Evolutionary conservation across 2,113 vertebrate genomes (phyloP).

Genomic region (Catharus fuscescens): DNA sequence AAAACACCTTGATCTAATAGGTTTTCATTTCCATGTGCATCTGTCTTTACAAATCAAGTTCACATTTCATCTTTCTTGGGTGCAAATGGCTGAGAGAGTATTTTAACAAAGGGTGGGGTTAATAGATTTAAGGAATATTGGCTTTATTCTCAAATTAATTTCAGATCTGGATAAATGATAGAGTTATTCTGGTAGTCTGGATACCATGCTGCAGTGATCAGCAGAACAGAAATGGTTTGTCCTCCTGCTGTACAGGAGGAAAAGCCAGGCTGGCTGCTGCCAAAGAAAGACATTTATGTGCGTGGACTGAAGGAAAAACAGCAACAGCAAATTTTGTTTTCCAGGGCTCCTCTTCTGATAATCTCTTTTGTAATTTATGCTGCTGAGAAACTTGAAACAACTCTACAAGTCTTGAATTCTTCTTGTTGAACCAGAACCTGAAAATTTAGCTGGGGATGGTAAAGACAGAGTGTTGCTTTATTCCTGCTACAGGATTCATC

Average conservation of each 20-base stretch:
- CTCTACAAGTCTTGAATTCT: neutral
- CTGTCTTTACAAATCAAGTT: neutral
- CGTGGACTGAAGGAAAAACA: neutral
- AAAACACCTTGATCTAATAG: neutral
- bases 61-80: neutral
- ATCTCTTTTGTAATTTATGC: neutral
- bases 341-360: neutral
- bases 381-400: neutral
- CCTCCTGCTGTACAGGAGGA: neutral
- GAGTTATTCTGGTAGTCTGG: neutral
- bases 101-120: neutral
- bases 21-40: neutral
- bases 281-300: neutral
- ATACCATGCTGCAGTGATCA: neutral
- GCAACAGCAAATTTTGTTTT: neutral
- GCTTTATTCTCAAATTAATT: neutral
- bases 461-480: neutral
- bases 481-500: neutral
- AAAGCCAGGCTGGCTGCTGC: neutral
- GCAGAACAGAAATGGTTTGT: neutral
- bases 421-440: neutral
- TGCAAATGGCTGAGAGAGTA: neutral
- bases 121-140: neutral
- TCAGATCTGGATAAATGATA: neutral
- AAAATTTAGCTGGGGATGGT: too few species aligned